Evolutionary conservation across 2,797 vertebrate species (phyloP), one percentile per base, ranked within the genome.

Genomic region (Aplochiton taeniatus): DNA sequence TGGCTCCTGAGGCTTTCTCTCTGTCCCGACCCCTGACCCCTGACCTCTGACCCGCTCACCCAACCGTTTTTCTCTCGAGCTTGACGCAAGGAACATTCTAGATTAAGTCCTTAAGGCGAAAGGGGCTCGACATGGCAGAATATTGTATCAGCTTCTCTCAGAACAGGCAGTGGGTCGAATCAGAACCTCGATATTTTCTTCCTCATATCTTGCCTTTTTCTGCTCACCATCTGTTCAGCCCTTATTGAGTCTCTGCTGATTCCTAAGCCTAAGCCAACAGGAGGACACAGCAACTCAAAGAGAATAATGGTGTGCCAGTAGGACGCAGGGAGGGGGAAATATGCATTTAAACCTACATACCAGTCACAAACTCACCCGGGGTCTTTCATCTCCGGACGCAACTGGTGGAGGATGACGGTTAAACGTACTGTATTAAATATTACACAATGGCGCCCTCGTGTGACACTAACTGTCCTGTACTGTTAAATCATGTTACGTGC

Each of bases 361-460:
- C 46, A 61, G 47, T 63, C 11, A 62, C 63, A 45, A 57, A 81
- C 18, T 41, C 46, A 31, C 18, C 14, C 20, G 31, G 80, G 82
- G 83, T 78, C 73, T 78, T 68, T 81, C 66, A 80, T 85, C 83
- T 88, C 88, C 87, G 83, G 84, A 78, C 76, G 76, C 81, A 79
- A 72, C 65, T 63, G 64, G 65, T 61, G 58, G 75, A 84, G 73
- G 63, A 60, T 1, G 71, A 69, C 76, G 60, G 69, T 70, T 69
- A 63, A 65, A 65, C 63, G 70, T 78, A 67, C 66, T 50, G 0
- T 63, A 42, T 52, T 61, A 68, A 45, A 11, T 5, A 9, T 55
- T 55, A 16, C 13, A 42, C 31, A 65, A 31, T 62, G 70, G 61
- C 65, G 77, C 72, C 77, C 74, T 71, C 73, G 72, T 76, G 75